These are phyloP conservation scores for Atethmia centrago DNA, from an alignment of 2,888 invertebrate genomes.

Conservation along the genomic window DNA sequence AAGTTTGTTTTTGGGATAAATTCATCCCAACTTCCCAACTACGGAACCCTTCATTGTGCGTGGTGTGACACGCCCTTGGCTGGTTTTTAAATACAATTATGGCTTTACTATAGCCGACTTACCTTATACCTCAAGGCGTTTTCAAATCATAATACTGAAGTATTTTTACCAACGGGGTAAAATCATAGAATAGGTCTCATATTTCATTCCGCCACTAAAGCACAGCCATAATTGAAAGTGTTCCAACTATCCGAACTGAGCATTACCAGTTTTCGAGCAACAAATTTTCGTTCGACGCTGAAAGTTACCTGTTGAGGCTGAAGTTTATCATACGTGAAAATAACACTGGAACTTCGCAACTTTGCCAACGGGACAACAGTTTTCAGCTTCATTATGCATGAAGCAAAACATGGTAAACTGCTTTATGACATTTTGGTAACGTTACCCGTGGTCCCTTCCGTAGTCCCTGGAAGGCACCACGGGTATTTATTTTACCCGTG, in stretches of 20 bases:
- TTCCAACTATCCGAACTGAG: slow-evolving; percentile 39
- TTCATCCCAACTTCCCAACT: too few species aligned
- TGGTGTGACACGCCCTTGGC: too few species aligned
- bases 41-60: too few species aligned
- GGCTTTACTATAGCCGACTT: not conserved
- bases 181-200: not conserved
- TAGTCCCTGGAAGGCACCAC: too few species aligned
- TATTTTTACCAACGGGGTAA: not conserved
- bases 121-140: not conserved
- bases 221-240: slow-evolving; percentile 40
- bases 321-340: slow-evolving; percentile 63
- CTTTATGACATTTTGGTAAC: slow-evolving; percentile 24
- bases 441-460: too few species aligned
- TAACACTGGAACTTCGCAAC: slow-evolving; percentile 53
- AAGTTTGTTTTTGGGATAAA: too few species aligned
- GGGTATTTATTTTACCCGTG: too few species aligned
- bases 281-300: slow-evolving; percentile 56
- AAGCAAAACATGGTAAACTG: slow-evolving; percentile 7
- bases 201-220: slow-evolving; percentile 6
- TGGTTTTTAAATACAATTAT: too few species aligned
- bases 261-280: slow-evolving; percentile 44
- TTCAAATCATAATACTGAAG: not conserved
- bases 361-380: slow-evolving; percentile 47
- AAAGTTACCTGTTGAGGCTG: slow-evolving; percentile 63
- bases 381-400: slow-evolving; percentile 43